Evolutionary conservation across 2,113 vertebrate genomes (phyloP).

Genomic region (Zosterops lateralis): DNA sequence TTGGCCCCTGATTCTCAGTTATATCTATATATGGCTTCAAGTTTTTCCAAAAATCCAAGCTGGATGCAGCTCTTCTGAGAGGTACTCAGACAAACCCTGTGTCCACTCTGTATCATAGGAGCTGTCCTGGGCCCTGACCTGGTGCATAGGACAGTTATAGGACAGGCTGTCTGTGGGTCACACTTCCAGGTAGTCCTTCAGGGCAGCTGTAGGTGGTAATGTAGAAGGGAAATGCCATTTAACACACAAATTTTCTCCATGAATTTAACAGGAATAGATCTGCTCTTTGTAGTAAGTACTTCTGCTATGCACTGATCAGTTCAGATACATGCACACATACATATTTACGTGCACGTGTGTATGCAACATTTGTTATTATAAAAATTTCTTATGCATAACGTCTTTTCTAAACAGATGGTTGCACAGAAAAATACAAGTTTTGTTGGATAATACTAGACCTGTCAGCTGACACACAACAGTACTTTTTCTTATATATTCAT

Average conservation of each 20-base stretch:
- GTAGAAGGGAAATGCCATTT: background rate
- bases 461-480: background rate
- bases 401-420: background rate
- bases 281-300: background rate
- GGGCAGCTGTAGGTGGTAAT: background rate
- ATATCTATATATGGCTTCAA: background rate
- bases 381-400: background rate
- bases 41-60: background rate
- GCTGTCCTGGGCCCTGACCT: background rate
- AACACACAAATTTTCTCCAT: background rate
- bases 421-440: background rate
- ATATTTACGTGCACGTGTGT: background rate
- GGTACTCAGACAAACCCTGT: background rate
- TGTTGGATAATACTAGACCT: background rate
- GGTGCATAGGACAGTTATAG: background rate
- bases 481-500: background rate
- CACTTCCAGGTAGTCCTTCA: accelerated
- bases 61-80: background rate
- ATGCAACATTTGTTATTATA: background rate
- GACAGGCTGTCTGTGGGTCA: background rate
- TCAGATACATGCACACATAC: background rate
- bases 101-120: background rate
- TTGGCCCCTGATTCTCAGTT: background rate
- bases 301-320: background rate
- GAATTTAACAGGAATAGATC: background rate